Evolutionary conservation across 2,888 invertebrate genomes (phyloP).

Genomic region (Cheilosia scutellata): DNA sequence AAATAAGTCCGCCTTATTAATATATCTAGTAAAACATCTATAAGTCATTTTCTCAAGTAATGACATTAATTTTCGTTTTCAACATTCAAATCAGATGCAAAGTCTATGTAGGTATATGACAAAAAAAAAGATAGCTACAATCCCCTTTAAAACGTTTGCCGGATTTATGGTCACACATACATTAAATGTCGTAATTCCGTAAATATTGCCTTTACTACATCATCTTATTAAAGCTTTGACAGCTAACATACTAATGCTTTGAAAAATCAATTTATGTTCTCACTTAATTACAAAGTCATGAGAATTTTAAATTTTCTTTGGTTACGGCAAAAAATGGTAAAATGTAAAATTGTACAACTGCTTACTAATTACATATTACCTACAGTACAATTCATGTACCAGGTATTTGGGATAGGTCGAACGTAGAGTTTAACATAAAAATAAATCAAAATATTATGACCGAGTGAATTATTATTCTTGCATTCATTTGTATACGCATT

Average conservation of each 20-base stretch:
- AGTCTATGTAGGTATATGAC: no score
- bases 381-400: not conserved
- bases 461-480: no score
- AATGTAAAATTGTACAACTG: not conserved
- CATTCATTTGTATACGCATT: no score
- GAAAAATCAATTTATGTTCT: not conserved
- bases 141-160: not conserved
- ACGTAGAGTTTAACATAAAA: not conserved
- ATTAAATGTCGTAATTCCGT: conserved; percentile 8
- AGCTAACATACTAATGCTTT: not conserved
- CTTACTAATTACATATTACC: conserved; percentile 3
- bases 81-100: no score
- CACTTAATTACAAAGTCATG: conserved; percentile 24
- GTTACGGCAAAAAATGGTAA: not conserved
- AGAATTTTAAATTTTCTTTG: conserved; percentile 29
- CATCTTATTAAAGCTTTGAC: conserved; percentile 12
- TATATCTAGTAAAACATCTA: no score
- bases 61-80: no score
- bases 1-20: no score
- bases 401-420: conserved; percentile 38
- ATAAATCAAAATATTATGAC: not conserved
- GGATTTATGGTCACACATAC: conserved; percentile 3
- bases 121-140: not conserved
- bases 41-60: no score
- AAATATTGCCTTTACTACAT: conserved; percentile 1